A percentile compares a stretch with the other conserved stretches of the same genome.
Conservation (phyloP, 2,888 invertebrate species). For the Dendrolimus pini region DNA sequence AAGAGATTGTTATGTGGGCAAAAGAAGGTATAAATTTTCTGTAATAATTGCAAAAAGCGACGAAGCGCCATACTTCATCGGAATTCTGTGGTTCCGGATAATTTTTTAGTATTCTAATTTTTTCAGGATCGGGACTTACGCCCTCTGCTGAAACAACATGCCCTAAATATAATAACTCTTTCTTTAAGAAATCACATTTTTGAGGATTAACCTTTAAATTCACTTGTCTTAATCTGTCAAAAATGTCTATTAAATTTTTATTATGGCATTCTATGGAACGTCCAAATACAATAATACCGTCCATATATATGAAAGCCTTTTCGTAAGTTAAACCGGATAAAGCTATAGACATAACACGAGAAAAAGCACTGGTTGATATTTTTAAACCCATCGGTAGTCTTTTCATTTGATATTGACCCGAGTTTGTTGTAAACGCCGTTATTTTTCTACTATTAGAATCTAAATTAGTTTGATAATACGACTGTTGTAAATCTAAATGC, state of each 20-base stretch:
- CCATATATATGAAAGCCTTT: conserved; percentile 7
- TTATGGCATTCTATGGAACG: conserved; percentile 6
- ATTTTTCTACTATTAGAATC: too few species aligned
- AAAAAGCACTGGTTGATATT: conserved; percentile 11
- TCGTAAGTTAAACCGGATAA: conserved; percentile 13
- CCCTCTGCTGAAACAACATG: too few species aligned
- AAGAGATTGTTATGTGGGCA: background rate
- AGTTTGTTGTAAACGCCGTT: too few species aligned
- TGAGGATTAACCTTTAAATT: background rate
- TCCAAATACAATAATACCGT: conserved; percentile 7
- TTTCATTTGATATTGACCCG: too few species aligned
- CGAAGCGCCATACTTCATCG: background rate
- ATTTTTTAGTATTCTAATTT: conserved; percentile 3
- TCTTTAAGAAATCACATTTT: background rate
- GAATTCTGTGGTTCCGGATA: background rate
- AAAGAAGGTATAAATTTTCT: background rate
- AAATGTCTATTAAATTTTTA: conserved; percentile 7
- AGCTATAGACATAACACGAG: conserved; percentile 12
- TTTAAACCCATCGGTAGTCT: too few species aligned
- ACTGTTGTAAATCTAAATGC: too few species aligned
- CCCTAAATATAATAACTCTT: background rate
- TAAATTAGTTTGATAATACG: too few species aligned
- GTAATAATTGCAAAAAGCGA: background rate
- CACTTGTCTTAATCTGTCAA: background rate
- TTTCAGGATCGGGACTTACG: background rate